A percentile compares a stretch with the other conserved stretches of the same genome.
phyloP scores from a whole-genome alignment of 2,113 vertebrate species.

The Heteronetta atricapilla region DNA sequence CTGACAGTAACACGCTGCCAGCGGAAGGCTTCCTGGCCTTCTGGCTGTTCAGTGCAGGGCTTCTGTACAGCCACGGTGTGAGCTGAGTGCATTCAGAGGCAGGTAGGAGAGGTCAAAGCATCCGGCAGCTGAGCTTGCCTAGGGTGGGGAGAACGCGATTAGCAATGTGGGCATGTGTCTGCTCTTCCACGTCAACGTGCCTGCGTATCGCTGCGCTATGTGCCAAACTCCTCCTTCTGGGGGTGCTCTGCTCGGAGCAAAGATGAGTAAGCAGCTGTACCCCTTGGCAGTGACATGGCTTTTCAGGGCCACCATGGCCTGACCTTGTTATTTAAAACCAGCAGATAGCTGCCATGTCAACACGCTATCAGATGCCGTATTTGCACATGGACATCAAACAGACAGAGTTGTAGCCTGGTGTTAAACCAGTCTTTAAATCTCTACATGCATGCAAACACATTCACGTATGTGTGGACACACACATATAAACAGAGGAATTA shows the following conservation, averaged over 20 bases:
- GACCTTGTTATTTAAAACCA: neutral
- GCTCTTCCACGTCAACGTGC: neutral
- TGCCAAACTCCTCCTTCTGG: neutral
- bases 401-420: neutral
- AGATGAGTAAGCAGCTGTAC: neutral
- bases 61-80: fast-evolving
- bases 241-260: neutral
- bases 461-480: fast-evolving
- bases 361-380: fast-evolving
- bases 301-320: neutral
- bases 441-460: neutral
- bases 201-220: neutral
- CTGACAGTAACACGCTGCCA: neutral
- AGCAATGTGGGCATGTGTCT: neutral
- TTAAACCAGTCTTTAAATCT: neutral
- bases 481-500: neutral
- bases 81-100: fast-evolving
- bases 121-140: neutral
- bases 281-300: neutral
- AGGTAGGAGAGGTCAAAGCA: neutral
- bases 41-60: neutral
- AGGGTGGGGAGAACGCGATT: constrained; percentile 22
- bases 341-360: neutral
- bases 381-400: neutral
- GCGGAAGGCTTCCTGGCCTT: neutral